Evolutionary conservation across 2,888 invertebrate species (phyloP).

Genomic region (Drosophila lutescens): DNA sequence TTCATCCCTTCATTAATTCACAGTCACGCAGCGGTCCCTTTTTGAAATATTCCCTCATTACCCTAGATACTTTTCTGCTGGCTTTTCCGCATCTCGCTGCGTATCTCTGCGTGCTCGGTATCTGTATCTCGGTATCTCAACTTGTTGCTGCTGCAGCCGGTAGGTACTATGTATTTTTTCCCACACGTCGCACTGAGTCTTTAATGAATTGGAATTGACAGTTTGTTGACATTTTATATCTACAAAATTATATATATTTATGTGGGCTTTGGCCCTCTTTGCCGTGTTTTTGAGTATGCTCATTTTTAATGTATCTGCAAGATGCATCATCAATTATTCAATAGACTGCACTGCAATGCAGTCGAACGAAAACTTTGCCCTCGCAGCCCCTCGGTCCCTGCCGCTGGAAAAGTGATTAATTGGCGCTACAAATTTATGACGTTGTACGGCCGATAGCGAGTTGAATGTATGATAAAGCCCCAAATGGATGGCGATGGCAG

Average conservation of each 20-base stretch:
- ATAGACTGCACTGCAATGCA: slow-evolving; percentile 52
- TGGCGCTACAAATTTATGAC: slow-evolving; percentile 78
- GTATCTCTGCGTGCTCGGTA: slow-evolving; percentile 1
- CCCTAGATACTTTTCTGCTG: slow-evolving; percentile 60
- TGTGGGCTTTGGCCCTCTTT: slow-evolving; percentile 1
- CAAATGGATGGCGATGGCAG: slow-evolving; percentile 32
- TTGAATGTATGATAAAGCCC: slow-evolving; percentile 74
- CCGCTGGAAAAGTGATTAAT: slow-evolving; percentile 66
- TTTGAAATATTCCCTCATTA: slow-evolving; percentile 56
- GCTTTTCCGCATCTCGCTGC: slow-evolving; percentile 26
- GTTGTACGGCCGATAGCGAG: slow-evolving; percentile 66
- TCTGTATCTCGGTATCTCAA: slow-evolving; percentile 20
- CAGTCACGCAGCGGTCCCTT: slow-evolving; percentile 54
- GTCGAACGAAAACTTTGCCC: slow-evolving; percentile 48
- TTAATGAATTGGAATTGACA: slow-evolving; percentile 60
- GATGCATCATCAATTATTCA: slow-evolving; percentile 63
- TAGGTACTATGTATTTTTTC: slow-evolving; percentile 16
- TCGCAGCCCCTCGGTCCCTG: background rate
- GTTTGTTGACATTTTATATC: slow-evolving; percentile 26
- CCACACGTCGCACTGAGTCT: slow-evolving; percentile 19
- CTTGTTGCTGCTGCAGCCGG: slow-evolving; percentile 58
- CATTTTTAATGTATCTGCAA: slow-evolving; percentile 45
- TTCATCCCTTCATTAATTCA: slow-evolving; percentile 67
- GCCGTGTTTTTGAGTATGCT: slow-evolving; percentile 2
- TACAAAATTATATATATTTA: slow-evolving; percentile 10